Conservation (phyloP, 2,113 vertebrate species). For the Hippocampus guttulatus region DNA sequence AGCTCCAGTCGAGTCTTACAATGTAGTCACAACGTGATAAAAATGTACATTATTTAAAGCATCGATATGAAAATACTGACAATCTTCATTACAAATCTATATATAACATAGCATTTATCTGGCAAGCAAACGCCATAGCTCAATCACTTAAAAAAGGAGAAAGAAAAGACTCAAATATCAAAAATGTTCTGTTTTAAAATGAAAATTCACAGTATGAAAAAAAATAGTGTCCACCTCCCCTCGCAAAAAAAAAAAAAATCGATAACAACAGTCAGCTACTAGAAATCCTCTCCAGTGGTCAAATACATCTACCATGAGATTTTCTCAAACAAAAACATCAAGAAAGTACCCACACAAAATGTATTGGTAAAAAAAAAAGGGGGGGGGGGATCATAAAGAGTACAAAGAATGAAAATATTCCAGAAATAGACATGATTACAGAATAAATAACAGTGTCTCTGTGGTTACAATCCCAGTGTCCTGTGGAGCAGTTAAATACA, state of each 20-base stretch:
- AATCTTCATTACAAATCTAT: conserved; percentile 77
- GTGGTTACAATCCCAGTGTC: conserved; percentile 68
- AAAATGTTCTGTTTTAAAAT: conserved; percentile 31
- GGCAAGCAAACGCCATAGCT: conserved; percentile 67
- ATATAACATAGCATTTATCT: conserved; percentile 66
- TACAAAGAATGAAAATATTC: conserved; percentile 45
- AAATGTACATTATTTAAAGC: conserved; percentile 70
- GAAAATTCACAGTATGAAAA: conserved; percentile 73
- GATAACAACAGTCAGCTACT: conserved; percentile 24
- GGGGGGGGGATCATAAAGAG: conserved; percentile 44
- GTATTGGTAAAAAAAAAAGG: conserved; percentile 5
- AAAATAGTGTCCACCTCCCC: neutral
- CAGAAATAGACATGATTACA: conserved; percentile 52
- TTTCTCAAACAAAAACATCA: conserved; percentile 33
- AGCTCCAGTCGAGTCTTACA: conserved; percentile 57
- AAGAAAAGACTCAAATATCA: conserved; percentile 4
- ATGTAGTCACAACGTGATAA: conserved; percentile 68
- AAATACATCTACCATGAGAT: conserved; percentile 35
- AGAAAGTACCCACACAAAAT: conserved; percentile 25
- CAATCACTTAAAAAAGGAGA: conserved; percentile 44
- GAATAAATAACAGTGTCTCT: conserved; percentile 66
- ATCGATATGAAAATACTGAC: conserved; percentile 79
- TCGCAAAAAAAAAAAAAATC: conserved; percentile 15
- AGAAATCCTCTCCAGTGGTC: conserved; percentile 35
- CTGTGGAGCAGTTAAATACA: conserved; percentile 55